Evolutionary conservation across 2,113 vertebrate genomes (phyloP).

Genomic region (Poecile atricapillus): DNA sequence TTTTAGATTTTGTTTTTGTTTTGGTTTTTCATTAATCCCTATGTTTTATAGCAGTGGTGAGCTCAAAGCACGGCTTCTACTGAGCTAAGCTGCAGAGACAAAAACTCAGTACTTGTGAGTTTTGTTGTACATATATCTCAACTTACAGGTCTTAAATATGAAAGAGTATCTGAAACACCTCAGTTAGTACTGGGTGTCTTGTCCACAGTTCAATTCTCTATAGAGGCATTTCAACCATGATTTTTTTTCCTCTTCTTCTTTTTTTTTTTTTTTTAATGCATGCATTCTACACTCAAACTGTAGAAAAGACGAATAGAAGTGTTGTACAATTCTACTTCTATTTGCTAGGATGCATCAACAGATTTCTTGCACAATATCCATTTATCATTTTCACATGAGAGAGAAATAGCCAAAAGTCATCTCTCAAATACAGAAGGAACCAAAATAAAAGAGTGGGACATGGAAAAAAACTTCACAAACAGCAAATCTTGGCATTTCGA

Average conservation of each 20-base stretch:
- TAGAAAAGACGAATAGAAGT: not conserved
- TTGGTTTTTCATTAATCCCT: not conserved
- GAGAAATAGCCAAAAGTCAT: not conserved
- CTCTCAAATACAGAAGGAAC: not conserved
- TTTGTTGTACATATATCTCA: fast-evolving
- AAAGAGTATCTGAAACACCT: not conserved
- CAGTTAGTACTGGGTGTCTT: not conserved
- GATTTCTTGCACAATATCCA: not conserved
- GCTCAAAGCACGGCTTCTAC: not conserved
- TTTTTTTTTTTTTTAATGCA: not conserved
- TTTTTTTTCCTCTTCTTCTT: not conserved
- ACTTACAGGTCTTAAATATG: not conserved
- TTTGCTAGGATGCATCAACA: not conserved
- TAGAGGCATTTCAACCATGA: not conserved
- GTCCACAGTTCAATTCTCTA: not conserved
- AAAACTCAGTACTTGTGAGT: not conserved
- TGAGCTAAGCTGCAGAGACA: not conserved
- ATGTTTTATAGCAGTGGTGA: not conserved
- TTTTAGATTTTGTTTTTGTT: not conserved
- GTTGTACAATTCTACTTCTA: not conserved
- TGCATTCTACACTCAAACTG: not conserved
- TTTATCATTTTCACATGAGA: too few relatives aligned
- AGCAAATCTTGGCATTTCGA: not conserved
- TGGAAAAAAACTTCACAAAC: not conserved
- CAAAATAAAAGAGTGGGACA: not conserved